Conservation (phyloP, 2,113 vertebrate genomes). For the Silurus asotus region DNA sequence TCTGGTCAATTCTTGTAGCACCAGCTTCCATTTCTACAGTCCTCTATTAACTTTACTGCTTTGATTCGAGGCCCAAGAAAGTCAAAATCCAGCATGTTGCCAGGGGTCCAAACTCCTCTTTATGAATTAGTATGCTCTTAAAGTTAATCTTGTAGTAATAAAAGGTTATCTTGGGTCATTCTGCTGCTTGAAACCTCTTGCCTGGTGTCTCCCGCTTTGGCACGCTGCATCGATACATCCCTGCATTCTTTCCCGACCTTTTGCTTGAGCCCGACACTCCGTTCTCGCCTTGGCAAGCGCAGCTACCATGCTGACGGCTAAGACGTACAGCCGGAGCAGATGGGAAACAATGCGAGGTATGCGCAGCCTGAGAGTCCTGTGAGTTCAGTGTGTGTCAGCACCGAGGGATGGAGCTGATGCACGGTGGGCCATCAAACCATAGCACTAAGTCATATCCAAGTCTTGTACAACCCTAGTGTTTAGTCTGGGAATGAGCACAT, state of each 20-base stretch:
- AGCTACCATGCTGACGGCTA: neutral
- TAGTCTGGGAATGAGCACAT: too few relatives aligned
- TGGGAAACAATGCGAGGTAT: slow-evolving; percentile 31
- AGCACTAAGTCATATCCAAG: neutral
- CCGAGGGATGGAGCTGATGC: neutral
- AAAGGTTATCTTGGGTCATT: slow-evolving; percentile 1
- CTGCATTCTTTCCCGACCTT: slow-evolving; percentile 15
- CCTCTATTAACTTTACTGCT: neutral
- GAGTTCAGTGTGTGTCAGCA: slow-evolving; percentile 3
- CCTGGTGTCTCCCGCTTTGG: neutral
- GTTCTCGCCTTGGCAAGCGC: slow-evolving; percentile 1
- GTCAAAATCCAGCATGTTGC: neutral
- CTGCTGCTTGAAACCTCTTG: neutral
- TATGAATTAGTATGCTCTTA: neutral
- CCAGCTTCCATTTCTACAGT: neutral
- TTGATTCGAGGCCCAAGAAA: neutral
- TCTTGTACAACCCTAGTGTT: neutral
- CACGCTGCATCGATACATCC: neutral
- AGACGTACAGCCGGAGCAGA: slow-evolving; percentile 22
- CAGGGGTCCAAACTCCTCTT: neutral
- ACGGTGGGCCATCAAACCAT: neutral
- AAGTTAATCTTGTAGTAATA: too few relatives aligned
- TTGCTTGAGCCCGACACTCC: neutral
- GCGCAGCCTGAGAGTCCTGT: neutral
- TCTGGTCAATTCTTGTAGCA: neutral